Evolutionary conservation across 2,888 invertebrate genomes (phyloP), one percentile per base, ranked within the genome.

Genomic region (Agrilus mali): DNA sequence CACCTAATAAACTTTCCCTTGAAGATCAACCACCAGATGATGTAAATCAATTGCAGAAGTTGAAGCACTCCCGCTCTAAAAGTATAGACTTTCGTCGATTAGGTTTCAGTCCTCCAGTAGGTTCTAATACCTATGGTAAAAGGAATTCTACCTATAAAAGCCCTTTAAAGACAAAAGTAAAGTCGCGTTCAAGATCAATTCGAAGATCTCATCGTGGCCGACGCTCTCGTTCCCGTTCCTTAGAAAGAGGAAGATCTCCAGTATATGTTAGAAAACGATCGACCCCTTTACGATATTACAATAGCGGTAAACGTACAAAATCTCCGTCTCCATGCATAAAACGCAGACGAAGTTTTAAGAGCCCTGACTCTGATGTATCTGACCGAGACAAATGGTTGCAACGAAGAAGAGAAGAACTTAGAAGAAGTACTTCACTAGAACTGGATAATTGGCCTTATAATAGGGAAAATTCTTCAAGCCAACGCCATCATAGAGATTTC

Each of bases 401-500:
- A 10, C 37, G 27, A 27, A 27, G 32, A 13, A 40, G 37, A 36
- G 15, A 33, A n/a, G n/a, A 34, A 36, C 17, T 4, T 16, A 36
- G 41, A 36, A 35, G 16, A 3, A 35, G n/a, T 14, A 10, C 27
- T 7, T 10, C 27, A 8, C 3, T 27, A 20, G 20, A 20, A 20
- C 6, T 20, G 7, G 5, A 20, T 20, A 20, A 20, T 20, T 20
- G 20, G 16, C 37, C 16, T 36, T 36, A 36, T 16, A 15, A 12
- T 12, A 38, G 37, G 16, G 27, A 36, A 22, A 33, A 13, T 32
- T 10, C 33, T 14, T 4, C 31, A 33, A 43, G 33, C 34, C 43
- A 41, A 36, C 15, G 31, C 34, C 41, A 36, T 5, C 42, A 17
- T 27, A 37, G 33, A 7, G 35, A 38, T 32, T 66, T 67, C 48